A percentile compares a stretch with the other conserved stretches of the same genome.
These are phyloP conservation scores for Babyrousa celebensis DNA, from an alignment of 2,797 vertebrate species.

Conservation along the genomic window DNA sequence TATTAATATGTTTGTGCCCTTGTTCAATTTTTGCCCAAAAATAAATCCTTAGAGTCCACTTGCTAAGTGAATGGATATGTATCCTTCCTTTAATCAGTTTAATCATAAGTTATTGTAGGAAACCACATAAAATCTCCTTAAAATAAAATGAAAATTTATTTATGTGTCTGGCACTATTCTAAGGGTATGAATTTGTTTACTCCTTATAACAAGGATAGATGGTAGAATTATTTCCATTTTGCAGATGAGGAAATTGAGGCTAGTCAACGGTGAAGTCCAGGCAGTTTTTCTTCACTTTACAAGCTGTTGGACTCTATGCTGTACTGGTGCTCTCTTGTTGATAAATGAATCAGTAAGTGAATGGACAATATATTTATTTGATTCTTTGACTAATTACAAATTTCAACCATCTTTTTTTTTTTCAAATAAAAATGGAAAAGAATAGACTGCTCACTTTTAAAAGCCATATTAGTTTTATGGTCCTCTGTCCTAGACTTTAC, in stretches of 20 bases:
- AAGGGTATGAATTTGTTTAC: conserved; percentile 46
- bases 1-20: conserved; percentile 49
- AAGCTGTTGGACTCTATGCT: neutral
- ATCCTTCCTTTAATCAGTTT: conserved; percentile 49
- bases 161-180: neutral
- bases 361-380: neutral
- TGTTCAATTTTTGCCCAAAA: conserved; percentile 59
- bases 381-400: neutral
- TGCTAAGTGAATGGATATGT: neutral
- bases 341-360: neutral
- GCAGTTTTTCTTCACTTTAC: neutral
- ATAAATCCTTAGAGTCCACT: conserved; percentile 33
- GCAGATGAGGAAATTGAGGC: conserved; percentile 33
- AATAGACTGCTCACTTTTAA: neutral
- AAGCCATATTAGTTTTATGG: neutral
- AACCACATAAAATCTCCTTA: conserved; percentile 47
- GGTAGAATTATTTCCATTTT: conserved; percentile 46
- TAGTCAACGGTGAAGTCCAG: neutral
- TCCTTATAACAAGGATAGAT: conserved; percentile 23
- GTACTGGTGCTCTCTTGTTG: neutral
- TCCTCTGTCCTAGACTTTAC: neutral
- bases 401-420: neutral
- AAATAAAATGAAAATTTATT: conserved; percentile 61
- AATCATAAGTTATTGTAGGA: conserved; percentile 23
- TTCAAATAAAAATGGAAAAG: neutral